Evolutionary conservation across 1,140 invertebrate species (phyloP).

Genomic region (Platyura marginata): DNA sequence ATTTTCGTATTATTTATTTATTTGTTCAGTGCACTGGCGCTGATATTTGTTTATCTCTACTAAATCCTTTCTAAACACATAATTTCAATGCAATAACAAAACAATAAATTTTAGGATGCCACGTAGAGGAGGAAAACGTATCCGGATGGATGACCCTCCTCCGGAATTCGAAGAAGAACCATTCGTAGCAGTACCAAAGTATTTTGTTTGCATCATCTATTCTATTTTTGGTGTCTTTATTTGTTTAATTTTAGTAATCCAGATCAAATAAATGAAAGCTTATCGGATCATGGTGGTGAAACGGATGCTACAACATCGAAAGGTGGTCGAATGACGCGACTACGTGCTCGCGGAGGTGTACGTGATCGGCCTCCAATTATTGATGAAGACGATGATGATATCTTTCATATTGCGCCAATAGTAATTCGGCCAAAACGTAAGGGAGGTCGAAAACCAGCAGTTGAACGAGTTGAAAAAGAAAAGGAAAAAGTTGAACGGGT

Average conservation of each 20-base stretch:
- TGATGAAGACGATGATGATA: slow-evolving; percentile 23
- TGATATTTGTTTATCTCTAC: too few species aligned
- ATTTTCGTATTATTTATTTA: too few species aligned
- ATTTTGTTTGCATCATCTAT: slow-evolving; percentile 24
- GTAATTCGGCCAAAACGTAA: slow-evolving; percentile 15
- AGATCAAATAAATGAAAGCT: slow-evolving; percentile 15
- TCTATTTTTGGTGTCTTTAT: not conserved
- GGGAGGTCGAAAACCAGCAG: slow-evolving; percentile 26
- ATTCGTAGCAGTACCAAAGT: slow-evolving; percentile 40
- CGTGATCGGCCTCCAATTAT: slow-evolving; percentile 24
- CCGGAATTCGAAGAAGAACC: slow-evolving; percentile 45
- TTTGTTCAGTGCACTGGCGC: too few species aligned
- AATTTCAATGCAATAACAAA: too few species aligned
- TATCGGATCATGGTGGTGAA: slow-evolving; percentile 27
- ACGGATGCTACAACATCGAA: slow-evolving; percentile 25
- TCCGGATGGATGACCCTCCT: slow-evolving; percentile 78
- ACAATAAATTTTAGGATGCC: slow-evolving; percentile 35
- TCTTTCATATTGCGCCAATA: slow-evolving; percentile 14
- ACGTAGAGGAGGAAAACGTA: slow-evolving; percentile 66
- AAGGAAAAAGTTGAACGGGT: slow-evolving; percentile 10
- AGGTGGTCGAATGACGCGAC: slow-evolving; percentile 22
- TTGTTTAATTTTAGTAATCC: not conserved
- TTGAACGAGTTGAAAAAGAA: slow-evolving; percentile 22
- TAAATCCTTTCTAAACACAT: too few species aligned
- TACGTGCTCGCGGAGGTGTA: slow-evolving; percentile 26